phyloP scores from a whole-genome alignment of 92 coral and sea anemone genomes.

The Zoanthus gigantus region DNA sequence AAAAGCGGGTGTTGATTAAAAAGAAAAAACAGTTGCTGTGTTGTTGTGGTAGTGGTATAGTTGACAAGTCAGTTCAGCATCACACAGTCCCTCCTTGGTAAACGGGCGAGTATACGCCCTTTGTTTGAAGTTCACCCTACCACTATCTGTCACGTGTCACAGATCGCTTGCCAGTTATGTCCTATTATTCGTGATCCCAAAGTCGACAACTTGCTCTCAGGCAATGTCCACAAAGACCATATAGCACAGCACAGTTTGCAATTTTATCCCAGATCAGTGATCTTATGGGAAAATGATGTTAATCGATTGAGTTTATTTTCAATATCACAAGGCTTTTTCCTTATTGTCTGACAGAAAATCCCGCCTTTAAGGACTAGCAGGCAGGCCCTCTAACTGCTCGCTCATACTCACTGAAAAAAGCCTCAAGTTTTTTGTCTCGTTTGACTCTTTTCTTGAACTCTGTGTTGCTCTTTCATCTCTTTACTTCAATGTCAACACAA shows the following conservation, averaged over 20 bases:
- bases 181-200: neutral
- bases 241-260: neutral
- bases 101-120: neutral
- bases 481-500: too few relatives aligned
- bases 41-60: neutral
- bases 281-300: neutral
- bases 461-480: too few relatives aligned
- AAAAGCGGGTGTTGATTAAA: too few relatives aligned
- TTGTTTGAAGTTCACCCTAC: neutral
- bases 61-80: neutral
- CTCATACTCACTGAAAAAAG: neutral
- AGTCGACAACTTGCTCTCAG: neutral
- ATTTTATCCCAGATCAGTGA: neutral
- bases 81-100: neutral
- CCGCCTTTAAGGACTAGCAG: neutral
- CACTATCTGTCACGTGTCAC: neutral
- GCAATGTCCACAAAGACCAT: neutral
- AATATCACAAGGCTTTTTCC: neutral
- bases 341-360: neutral
- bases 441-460: too few relatives aligned
- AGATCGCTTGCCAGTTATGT: neutral
- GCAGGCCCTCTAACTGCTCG: neutral
- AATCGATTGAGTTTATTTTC: neutral
- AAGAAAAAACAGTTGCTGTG: neutral
- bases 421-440: too few relatives aligned